These are phyloP conservation scores for Anadara kagoshimensis DNA, from an alignment of 1,140 invertebrate species.

Conservation along the genomic window DNA sequence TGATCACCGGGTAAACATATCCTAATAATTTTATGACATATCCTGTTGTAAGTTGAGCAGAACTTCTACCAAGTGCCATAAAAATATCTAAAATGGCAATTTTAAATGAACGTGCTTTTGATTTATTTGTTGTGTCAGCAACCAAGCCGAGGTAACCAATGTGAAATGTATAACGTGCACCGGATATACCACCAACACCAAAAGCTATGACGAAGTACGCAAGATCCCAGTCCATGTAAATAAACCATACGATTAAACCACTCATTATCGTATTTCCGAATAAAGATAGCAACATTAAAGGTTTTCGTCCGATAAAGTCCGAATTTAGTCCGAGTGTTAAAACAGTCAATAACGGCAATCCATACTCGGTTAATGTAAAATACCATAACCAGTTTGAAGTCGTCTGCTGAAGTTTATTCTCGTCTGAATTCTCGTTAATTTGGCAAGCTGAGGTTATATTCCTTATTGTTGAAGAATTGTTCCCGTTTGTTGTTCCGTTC, in stretches of 20 bases:
- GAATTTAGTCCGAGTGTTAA: not conserved
- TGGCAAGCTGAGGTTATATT: too few relatives aligned
- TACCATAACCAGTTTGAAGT: slow-evolving; percentile 17
- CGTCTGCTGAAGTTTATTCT: not conserved
- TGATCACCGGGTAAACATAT: not conserved
- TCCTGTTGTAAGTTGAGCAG: slow-evolving; percentile 4
- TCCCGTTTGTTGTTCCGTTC: too few relatives aligned
- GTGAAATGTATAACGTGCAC: slow-evolving; percentile 11
- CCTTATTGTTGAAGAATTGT: too few relatives aligned
- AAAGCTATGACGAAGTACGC: slow-evolving; percentile 2
- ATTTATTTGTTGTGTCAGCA: not conserved
- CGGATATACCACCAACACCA: not conserved
- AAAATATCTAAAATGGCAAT: slow-evolving; percentile 4
- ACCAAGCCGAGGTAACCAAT: slow-evolving; percentile 8
- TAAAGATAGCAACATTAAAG: slow-evolving; percentile 7
- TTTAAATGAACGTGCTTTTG: slow-evolving; percentile 11
- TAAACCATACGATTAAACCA: not conserved
- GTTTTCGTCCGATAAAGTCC: slow-evolving; percentile 7
- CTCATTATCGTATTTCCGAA: not conserved
- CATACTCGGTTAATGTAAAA: not conserved
- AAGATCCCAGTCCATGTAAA: slow-evolving; percentile 3
- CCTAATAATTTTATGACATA: slow-evolving; percentile 7
- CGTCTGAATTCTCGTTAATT: too few relatives aligned
- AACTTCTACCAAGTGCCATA: not conserved
- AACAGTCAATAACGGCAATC: not conserved